Base-by-base conservation (phyloP, 2,888 invertebrate species). In the Alcis repandata region DNA sequence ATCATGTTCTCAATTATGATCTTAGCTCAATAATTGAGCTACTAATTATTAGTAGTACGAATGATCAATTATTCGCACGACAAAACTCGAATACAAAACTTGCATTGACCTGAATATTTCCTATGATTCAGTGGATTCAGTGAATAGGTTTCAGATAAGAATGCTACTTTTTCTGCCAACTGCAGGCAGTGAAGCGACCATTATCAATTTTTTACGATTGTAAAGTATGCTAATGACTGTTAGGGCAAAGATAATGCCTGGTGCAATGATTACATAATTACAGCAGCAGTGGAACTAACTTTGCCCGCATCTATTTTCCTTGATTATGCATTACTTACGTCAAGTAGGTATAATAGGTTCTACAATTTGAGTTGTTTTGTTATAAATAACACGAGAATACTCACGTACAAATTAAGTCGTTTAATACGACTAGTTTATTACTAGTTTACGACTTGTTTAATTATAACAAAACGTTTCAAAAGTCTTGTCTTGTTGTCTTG, bases 1-100 rank as follows among this genome's bases (percentile, higher is more conserved):
- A 4, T 32, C 32, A 32, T 36, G 51, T 51, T 36, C 51, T 11
- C 36, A 62, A 11, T 48, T 20, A 38, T 17, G 32, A 48, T 19
- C 13, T 6, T 40, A 48, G 27, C 15, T 57, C 36, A 57, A 58
- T n/a, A n/a, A n/a, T n/a, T n/a, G n/a, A n/a, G n/a, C n/a, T n/a
- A n/a, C n/a, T n/a, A n/a, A n/a, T n/a, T n/a, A n/a, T 63, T 19
- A 58, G 38, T 63, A 63, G 22, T 46, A 67, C 57, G 61, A 46
- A 62, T 48, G 58, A 64, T 38, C 70, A 63, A 79, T 79, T 80
- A 79, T 67, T 46, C 20, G 79, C 79, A 80, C 80, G 79, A 76
- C 59, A 68, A 63, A 43, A 32, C 54, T 45, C 19, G 11, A 61
- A 69, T 57, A 60, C 62, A 48, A 59, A 63, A 54, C 51, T 70